Base-by-base conservation (phyloP, 2,113 vertebrate genomes). In the Cacatua alba region DNA sequence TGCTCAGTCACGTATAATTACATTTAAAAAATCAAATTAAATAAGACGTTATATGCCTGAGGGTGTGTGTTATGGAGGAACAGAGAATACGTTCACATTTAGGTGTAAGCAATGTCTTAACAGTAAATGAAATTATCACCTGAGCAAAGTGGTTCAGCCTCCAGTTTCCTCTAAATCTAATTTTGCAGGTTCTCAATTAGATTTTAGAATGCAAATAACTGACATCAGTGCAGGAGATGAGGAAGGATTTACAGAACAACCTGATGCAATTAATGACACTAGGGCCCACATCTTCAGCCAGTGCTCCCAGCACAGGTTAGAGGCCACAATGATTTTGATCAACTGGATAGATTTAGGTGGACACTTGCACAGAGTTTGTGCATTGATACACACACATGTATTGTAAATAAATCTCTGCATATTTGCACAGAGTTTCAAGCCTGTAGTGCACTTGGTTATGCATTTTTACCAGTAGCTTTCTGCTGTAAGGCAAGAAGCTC, bases 41-140 rank as follows among this genome's bases (percentile, higher is more conserved):
- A 41, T n/a, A 31, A 33, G 39, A 64, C n/a, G 33, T 57, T 64
- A 28, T 65, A 31, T 41, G 52, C 29, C 65, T 39, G 7, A 5
- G 52, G 60, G 48, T 26, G 9, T 43, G 49, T 44, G 29, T 60
- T 51, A 68, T 5, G 15, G 41, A 90, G 19, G n/a, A 88, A 75
- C 28, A 84, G 23, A 46, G 52, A 77, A 59, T 35, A 68, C 0
- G 0, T 80, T 74, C 80, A 86, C 28, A 49, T 88, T 82, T 52
- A 71, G 24, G 52, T 64, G 52, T 71, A 83, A 93, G 92, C 44
- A 88, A 84, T 33, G 28, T 16, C 64, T 90, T 86, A 90, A 79
- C 28, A 57, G 60, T 68, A 92, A 94, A 84, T 84, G 4, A 91
- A 96, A 79, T 93, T 92, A 94, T 84, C 95, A 95, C 77, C 72